A percentile compares a stretch with the other conserved stretches of the same genome.
phyloP scores from a whole-genome alignment of 1,140 invertebrate genomes.

The Alviniconcha marisindica region DNA sequence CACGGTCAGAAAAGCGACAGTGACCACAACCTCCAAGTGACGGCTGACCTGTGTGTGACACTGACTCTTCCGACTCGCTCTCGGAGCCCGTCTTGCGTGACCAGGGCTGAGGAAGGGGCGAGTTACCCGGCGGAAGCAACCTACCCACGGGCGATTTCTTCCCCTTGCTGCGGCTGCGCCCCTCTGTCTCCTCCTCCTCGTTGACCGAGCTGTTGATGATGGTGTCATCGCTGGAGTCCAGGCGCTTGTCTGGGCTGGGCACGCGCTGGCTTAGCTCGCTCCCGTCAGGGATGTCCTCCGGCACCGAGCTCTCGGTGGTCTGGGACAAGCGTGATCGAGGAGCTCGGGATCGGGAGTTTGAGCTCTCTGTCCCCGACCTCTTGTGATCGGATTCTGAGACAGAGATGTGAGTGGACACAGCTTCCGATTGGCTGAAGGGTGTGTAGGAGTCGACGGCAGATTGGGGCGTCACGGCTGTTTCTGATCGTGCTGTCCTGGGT shows the following conservation, averaged over 20 bases:
- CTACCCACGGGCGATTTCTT: constrained; percentile 55
- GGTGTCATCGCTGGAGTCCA: constrained; percentile 63
- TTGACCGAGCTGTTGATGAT: constrained; percentile 56
- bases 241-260: constrained; percentile 24
- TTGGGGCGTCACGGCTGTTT: not conserved
- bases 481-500: not conserved
- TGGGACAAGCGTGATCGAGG: constrained; percentile 42
- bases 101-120: constrained; percentile 52
- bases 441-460: constrained; percentile 24
- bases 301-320: constrained; percentile 67
- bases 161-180: constrained; percentile 43
- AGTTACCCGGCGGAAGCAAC: constrained; percentile 45
- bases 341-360: constrained; percentile 22
- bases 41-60: constrained; percentile 75
- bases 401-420: constrained; percentile 51
- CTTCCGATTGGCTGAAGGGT: constrained; percentile 37
- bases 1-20: not conserved
- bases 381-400: constrained; percentile 47
- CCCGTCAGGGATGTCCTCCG: constrained; percentile 62
- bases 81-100: constrained; percentile 71
- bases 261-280: constrained; percentile 44
- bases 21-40: not conserved
- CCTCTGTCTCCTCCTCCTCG: constrained; percentile 50
- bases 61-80: constrained; percentile 80
- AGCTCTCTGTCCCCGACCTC: constrained; percentile 45